Evolutionary conservation across 1,140 invertebrate genomes (phyloP).

Genomic region (Apolygus lucorum): DNA sequence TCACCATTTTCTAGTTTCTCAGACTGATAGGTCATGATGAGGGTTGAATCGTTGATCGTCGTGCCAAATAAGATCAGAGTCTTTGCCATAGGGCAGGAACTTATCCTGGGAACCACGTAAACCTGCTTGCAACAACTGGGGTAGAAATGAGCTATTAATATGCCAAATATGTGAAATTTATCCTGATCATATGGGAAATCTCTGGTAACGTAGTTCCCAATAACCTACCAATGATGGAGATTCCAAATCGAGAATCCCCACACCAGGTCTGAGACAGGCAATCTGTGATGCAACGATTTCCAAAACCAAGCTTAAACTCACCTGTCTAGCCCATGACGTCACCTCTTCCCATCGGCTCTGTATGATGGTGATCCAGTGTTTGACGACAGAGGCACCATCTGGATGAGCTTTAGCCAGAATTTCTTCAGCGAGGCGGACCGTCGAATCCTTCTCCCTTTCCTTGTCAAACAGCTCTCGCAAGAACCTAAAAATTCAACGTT

Average conservation of each 20-base stretch:
- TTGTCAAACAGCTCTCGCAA: slow-evolving; percentile 74
- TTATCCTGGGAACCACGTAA: no score
- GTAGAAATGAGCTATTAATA: not conserved
- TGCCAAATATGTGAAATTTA: not conserved
- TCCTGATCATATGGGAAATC: no score
- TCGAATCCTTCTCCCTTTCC: slow-evolving; percentile 77
- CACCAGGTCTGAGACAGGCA: no score
- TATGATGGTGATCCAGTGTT: slow-evolving; percentile 96
- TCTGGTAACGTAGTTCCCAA: no score
- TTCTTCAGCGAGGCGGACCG: slow-evolving; percentile 74
- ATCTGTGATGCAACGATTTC: not conserved
- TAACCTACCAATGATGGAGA: no score
- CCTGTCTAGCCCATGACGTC: slow-evolving; percentile 43
- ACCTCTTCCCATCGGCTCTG: slow-evolving; percentile 94
- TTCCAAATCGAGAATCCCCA: no score
- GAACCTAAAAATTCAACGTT: no score
- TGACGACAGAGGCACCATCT: slow-evolving; percentile 86
- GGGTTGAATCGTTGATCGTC: no score
- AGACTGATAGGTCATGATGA: no score
- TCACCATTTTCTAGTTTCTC: no score
- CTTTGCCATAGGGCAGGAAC: no score
- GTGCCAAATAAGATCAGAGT: no score
- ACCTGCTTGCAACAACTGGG: not conserved
- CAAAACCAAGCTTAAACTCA: slow-evolving; percentile 24
- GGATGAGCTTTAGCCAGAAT: slow-evolving; percentile 89